Conservation (phyloP, 2,113 vertebrate species). For the Dunckerocampus dactyliophorus region DNA sequence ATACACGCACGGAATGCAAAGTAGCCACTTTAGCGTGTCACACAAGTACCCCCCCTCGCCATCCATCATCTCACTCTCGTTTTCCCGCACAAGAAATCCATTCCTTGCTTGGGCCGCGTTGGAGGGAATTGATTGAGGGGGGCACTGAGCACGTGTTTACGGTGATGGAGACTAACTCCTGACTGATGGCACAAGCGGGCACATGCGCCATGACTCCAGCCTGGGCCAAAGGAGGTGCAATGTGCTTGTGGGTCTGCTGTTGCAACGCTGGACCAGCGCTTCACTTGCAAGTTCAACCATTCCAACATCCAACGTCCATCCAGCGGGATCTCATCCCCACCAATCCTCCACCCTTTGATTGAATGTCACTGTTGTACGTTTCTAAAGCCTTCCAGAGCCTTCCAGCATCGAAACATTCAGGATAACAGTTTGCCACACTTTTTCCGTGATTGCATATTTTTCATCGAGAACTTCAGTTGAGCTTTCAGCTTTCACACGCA, state of each 20-base stretch:
- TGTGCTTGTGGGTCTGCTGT: too few relatives aligned
- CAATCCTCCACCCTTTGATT: too few relatives aligned
- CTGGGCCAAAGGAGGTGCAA: too few relatives aligned
- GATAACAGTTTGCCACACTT: too few relatives aligned
- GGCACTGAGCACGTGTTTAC: constrained; percentile 48
- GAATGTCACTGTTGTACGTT: too few relatives aligned
- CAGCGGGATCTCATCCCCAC: too few relatives aligned
- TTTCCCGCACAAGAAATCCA: constrained; percentile 50
- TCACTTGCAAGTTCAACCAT: background rate
- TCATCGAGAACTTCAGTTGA: too few relatives aligned
- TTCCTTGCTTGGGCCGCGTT: constrained; percentile 37
- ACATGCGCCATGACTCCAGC: background rate
- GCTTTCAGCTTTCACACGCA: too few relatives aligned
- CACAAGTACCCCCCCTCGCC: constrained; percentile 20
- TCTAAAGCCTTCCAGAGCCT: too few relatives aligned
- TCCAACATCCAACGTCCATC: too few relatives aligned
- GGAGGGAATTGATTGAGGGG: constrained; percentile 53
- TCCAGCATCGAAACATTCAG: too few relatives aligned
- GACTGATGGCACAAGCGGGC: background rate
- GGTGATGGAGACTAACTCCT: constrained; percentile 29
- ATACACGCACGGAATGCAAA: constrained; percentile 54
- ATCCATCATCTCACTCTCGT: constrained; percentile 35
- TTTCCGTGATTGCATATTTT: too few relatives aligned
- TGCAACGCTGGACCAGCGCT: background rate
- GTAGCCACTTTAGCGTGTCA: constrained; percentile 56